Base-by-base conservation (phyloP, 2,888 invertebrate genomes). In the Papilio gigon region DNA sequence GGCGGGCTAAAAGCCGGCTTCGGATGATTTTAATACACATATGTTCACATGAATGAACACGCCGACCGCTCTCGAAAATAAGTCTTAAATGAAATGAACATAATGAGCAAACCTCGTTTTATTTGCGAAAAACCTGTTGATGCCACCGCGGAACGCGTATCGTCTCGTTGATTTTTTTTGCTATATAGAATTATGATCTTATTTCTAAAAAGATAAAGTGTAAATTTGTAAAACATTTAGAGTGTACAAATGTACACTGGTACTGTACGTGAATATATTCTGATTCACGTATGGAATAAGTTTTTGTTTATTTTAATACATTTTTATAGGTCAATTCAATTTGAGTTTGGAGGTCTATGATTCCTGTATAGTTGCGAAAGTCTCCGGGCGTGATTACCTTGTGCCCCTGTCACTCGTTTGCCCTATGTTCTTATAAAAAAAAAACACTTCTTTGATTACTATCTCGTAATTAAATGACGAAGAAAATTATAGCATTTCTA, bases 1-100 rank as follows among this genome's bases (percentile, higher is more conserved):
- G 71, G 42, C 65, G 56, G 17, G 56, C 67, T 67, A 75, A 72
- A 73, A 77, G 72, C 74, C 72, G 73, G 47, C 76, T 74, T 74
- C 71, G 70, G 70, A 66, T 71, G 73, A 27, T 44, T 75, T 79
- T 77, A 76, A 77, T 75, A 72, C 71, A 69, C 63, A 65, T 50
- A 72, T 76, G 76, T 76, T 77, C 79, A 80, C 79, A 80, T 85
- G 82, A 84, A 85, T 85, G 85, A 79, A 79, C 75, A 77, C 73
- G 71, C 71, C 66, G 71, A 70, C 70, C 70, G 75, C 74, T 74
- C 75, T 70, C 72, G 68, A 75, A 80, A 79, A 78, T 76, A 77
- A 79, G 77, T 78, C 76, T 75, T 78, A 78, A 76, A 77, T 75
- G 76, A 80, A 78, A 78, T 74, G 76, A 76, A 80, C 77, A 80